Evolutionary conservation across 2,888 invertebrate genomes (phyloP), one percentile per base, ranked within the genome.

Genomic region (Eristalinus sepulchralis): DNA sequence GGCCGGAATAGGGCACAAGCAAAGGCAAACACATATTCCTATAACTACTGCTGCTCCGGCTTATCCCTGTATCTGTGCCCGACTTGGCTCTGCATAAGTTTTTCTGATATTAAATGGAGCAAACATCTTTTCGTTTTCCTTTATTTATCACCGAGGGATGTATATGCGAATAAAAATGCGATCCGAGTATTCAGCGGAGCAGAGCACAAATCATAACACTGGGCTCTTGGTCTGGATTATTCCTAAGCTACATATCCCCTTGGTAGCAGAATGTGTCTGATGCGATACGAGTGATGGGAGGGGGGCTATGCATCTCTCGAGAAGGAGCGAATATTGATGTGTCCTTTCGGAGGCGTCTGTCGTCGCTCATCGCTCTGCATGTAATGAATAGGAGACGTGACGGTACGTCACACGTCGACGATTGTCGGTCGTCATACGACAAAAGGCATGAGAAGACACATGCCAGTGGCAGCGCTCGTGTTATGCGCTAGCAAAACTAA

Each of bases 41-140:
- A 73, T 77, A 82, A 86, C 82, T 78, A 83, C 86, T 83, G 22
- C 57, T 24, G 24, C 39, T 11, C 33, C 63, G 60, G 64, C 73
- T 78, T 78, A 71, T 86, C 68, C 66, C 63, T 47, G 55, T 64
- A 36, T n/a, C n/a, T 68, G 55, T 77, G 71, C 68, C 77, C 81
- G 66, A 81, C 68, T 72, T 70, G 77, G 53, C 78, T 72, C 73
- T 86, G 86, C 86, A 86, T 86, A 86, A 86, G 86, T 86, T 86
- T 86, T 83, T 75, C 75, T 78, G 39, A 57, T 86, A 86, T 86
- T 86, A 86, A 83, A 86, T 86, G 86, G 62, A 86, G 64, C 86
- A 83, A 83, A 78, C 70, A 67, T 82, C 76, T 77, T 72, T 59
- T 34, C 27, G 22, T 68, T 63, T 64, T 59, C 31, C 34, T 34